These are phyloP conservation scores for Fopius arisanus DNA, from an alignment of 1,140 invertebrate genomes.

Conservation along the genomic window DNA sequence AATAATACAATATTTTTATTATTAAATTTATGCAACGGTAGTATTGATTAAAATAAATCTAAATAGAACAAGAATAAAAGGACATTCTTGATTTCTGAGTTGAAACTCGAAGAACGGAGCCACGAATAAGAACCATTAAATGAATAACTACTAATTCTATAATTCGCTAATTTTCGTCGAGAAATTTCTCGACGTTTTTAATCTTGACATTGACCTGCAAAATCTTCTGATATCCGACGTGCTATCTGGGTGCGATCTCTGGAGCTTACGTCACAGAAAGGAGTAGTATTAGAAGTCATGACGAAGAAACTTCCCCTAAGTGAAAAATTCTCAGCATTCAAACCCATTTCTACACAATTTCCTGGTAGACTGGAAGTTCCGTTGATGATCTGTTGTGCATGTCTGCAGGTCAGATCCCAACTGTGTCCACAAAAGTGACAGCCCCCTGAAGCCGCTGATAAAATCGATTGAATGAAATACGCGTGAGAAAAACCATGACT, in stretches of 20 bases:
- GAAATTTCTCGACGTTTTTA: neutral
- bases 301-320: constrained; percentile 52
- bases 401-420: constrained; percentile 66
- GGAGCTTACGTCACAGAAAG: constrained; percentile 41
- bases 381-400: constrained; percentile 39
- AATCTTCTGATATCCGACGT: neutral
- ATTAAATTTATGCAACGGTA: too few relatives aligned
- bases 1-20: too few relatives aligned
- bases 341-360: constrained; percentile 49
- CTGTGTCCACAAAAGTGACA: constrained; percentile 64
- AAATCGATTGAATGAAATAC: constrained; percentile 68
- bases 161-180: too few relatives aligned
- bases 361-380: constrained; percentile 34
- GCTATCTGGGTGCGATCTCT: neutral
- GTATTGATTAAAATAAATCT: too few relatives aligned
- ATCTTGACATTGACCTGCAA: constrained; percentile 2
- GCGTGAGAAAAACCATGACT: constrained; percentile 68
- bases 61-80: too few relatives aligned
- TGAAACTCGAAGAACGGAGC: too few relatives aligned
- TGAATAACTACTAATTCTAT: too few relatives aligned
- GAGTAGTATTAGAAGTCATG: constrained; percentile 40
- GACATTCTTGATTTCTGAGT: too few relatives aligned
- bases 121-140: too few relatives aligned
- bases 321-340: constrained; percentile 45
- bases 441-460: constrained; percentile 49